Base-by-base conservation (phyloP, 2,797 vertebrate species). In the Aeoliscus strigatus region DNA sequence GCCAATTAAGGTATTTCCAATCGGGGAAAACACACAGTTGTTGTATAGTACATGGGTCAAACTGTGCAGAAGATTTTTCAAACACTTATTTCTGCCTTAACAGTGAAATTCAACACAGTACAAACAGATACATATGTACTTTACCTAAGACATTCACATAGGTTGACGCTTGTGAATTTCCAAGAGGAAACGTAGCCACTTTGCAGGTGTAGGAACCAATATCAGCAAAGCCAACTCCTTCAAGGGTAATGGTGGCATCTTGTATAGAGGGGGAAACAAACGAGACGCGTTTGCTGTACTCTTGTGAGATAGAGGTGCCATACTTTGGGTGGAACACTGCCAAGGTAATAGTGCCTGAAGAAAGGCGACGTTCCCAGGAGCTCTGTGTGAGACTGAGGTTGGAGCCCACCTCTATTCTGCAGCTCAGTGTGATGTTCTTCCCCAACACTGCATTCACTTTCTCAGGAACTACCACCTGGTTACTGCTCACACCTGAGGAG, bases 111-210 rank as follows among this genome's bases (percentile, higher is more conserved):
- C n/a, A n/a, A n/a, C n/a, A n/a, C n/a, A n/a, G n/a, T n/a, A n/a
- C n/a, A n/a, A n/a, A n/a, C n/a, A n/a, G n/a, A n/a, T n/a, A n/a
- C n/a, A n/a, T n/a, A n/a, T n/a, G n/a, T n/a, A n/a, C n/a, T n/a
- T 82, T 87, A 99, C 96, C 95, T 2, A 98, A 82, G 30, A 98
- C 92, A 53, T 81, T 92, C 75, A 98, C 88, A 1, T 86, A 90
- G 53, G 91, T 94, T 54, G 94, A 89, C 5, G 93, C 90, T 43
- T 97, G 91, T 1, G 90, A 87, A 86, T 94, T 96, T 75, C 96
- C 96, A 77, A 96, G 87, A 2, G 96, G 96, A 80, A 99, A 99
- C 3, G 94, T 99, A 49, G 89, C 92, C 42, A 93, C 95, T 79
- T 97, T 98, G 83, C 96, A 99, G 76, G 94, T 88, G 47, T 98